phyloP scores from a whole-genome alignment of 2,888 invertebrate species.

The Euplagia quadripunctaria region DNA sequence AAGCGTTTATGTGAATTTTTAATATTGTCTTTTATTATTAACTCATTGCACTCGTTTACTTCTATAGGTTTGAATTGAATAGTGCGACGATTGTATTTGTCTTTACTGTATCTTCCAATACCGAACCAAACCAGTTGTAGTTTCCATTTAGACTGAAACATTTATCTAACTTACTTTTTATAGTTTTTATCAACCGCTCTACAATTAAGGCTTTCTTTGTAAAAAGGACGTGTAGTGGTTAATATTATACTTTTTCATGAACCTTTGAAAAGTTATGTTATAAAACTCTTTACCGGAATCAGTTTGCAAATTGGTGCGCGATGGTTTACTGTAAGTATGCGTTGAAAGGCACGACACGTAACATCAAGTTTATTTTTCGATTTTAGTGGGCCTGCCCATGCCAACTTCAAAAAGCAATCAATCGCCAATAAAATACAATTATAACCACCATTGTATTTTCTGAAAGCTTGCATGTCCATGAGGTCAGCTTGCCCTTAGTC shows the following conservation, averaged over 20 bases:
- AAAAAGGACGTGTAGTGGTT: neutral
- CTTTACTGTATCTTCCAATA: no score
- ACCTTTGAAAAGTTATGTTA: neutral
- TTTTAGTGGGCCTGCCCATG: neutral
- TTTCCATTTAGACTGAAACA: no score
- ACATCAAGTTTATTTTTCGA: neutral
- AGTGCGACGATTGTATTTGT: neutral
- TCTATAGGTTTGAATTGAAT: neutral
- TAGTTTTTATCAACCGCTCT: no score
- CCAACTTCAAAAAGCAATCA: neutral
- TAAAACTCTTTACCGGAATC: neutral
- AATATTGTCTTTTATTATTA: neutral
- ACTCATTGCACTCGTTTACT: neutral
- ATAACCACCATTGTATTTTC: neutral
- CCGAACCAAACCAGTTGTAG: no score
- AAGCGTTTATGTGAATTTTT: neutral
- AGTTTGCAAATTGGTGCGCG: neutral
- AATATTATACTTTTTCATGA: slow-evolving; percentile 3
- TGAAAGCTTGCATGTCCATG: neutral
- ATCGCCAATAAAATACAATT: neutral
- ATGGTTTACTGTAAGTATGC: neutral
- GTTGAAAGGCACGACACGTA: neutral
- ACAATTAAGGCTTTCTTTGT: neutral
- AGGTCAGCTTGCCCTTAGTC: neutral
- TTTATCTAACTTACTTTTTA: no score